Evolutionary conservation across 2,888 invertebrate genomes (phyloP), one percentile per base, ranked within the genome.

Genomic region (Lomographa bimaculata): DNA sequence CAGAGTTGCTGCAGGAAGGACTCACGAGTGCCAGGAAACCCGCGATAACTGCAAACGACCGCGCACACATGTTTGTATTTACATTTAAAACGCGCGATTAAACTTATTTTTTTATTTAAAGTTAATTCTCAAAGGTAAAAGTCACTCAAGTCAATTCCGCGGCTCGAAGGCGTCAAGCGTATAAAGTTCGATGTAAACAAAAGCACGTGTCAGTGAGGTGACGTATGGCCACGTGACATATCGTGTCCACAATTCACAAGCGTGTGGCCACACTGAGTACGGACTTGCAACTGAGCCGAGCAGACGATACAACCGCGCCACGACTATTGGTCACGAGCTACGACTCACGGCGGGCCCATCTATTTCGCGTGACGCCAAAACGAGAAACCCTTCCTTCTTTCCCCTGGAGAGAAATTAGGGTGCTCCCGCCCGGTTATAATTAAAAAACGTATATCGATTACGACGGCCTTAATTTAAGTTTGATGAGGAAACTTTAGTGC

Each of bases 341-440:
- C 79, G 77, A 64, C 72, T 75, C 78, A 73, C 73, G 73, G 78
- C 75, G 60, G 71, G 75, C 76, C 81, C 86, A 86, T 86, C 86
- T 86, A 87, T 87, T 85, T 77, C 64, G 68, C 74, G 71, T 84
- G 85, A 86, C 86, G 80, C 81, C 81, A 81, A 82, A 83, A 81
- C 83, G 80, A 81, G 80, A 40, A 79, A 75, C 74, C 79, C 79
- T 75, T 73, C 76, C 74, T 78, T 71, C 79, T 74, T 78, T 78
- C 73, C 77, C 80, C 80, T 67, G 50, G 77, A 71, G 79, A 69
- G 73, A 76, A 78, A 80, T 79, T 79, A 78, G 73, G 71, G 62
- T 63, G 71, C 62, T 59, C 53, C 50, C 67, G 57, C 60, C 62
- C 64, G 55, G 64, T 67, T 66, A 71, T 82, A 84, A 84, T 84